Evolutionary conservation across 2,888 invertebrate species (phyloP).

Genomic region (Argyresthia goedartella): DNA sequence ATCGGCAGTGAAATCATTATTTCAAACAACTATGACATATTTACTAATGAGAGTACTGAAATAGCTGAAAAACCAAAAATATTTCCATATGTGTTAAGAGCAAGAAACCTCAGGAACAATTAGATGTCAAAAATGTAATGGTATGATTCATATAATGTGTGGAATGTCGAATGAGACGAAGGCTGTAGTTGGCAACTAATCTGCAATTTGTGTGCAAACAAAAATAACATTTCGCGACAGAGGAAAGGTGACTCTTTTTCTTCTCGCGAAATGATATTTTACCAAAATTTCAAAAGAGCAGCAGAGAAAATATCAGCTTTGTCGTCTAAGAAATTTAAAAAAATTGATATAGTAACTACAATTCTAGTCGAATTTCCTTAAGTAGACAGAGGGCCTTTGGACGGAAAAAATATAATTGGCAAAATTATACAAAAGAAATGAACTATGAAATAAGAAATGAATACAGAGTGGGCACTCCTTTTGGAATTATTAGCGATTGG

Average conservation of each 20-base stretch:
- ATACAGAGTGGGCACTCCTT: slow-evolving; percentile 6
- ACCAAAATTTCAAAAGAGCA: slow-evolving; percentile 10
- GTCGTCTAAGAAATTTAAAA: slow-evolving; percentile 9
- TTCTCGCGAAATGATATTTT: too few relatives aligned
- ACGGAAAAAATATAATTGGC: slow-evolving; percentile 7
- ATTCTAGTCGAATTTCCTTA: slow-evolving; percentile 9
- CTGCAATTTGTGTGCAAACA: slow-evolving; percentile 2
- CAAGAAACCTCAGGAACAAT: slow-evolving; percentile 2
- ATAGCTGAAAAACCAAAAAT: slow-evolving; percentile 5
- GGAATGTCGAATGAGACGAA: background rate
- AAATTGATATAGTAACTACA: slow-evolving; percentile 7
- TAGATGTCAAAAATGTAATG: background rate
- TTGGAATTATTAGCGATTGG: slow-evolving; percentile 6
- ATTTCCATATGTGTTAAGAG: slow-evolving; percentile 5
- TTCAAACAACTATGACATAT: background rate
- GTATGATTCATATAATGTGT: background rate
- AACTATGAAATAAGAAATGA: too few relatives aligned
- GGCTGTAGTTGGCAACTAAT: background rate
- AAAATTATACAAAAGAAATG: slow-evolving; percentile 7
- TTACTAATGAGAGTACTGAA: slow-evolving; percentile 5
- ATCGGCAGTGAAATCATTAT: slow-evolving; percentile 1
- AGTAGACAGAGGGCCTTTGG: slow-evolving; percentile 8
- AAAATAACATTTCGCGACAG: background rate
- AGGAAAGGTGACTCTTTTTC: slow-evolving; percentile 1
- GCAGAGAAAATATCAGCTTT: slow-evolving; percentile 7